A percentile compares a stretch with the other conserved stretches of the same genome.
Evolutionary conservation across 2,113 vertebrate species (phyloP).

Genomic region (Lates calcarifer): DNA sequence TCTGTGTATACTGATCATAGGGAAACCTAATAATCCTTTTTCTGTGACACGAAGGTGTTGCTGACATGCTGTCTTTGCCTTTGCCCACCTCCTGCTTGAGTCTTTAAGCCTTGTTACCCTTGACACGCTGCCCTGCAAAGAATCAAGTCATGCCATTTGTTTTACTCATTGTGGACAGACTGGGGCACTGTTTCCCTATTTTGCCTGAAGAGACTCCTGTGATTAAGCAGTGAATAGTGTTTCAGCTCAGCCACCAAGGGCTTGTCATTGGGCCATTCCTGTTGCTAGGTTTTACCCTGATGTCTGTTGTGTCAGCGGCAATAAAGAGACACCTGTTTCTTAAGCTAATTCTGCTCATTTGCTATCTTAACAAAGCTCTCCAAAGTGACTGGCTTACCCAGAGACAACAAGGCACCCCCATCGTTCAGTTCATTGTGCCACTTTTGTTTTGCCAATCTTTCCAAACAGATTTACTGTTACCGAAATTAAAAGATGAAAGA

Average conservation of each 20-base stretch:
- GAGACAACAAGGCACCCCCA: conserved; percentile 25
- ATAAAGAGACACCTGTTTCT: conserved; percentile 62
- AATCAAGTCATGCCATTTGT: conserved; percentile 4
- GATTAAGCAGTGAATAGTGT: conserved; percentile 19
- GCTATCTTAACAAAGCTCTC: conserved; percentile 34
- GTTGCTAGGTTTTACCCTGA: conserved; percentile 29
- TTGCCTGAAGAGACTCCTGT: neutral
- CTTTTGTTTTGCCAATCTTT: conserved; percentile 58
- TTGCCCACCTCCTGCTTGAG: conserved; percentile 55
- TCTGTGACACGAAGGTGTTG: conserved; percentile 65
- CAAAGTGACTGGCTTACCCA: conserved; percentile 27
- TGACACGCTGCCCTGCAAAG: conserved; percentile 52
- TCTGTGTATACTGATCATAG: conserved; percentile 55
- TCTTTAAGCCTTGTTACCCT: conserved; percentile 64
- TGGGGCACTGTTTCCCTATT: conserved; percentile 70
- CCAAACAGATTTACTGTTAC: conserved; percentile 37
- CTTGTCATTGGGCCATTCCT: conserved; percentile 11
- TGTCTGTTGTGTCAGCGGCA: conserved; percentile 36
- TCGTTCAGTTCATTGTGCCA: conserved; percentile 45
- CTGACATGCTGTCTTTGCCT: conserved; percentile 61
- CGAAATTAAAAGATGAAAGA: conserved; percentile 34
- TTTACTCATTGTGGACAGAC: conserved; percentile 50
- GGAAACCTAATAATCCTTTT: conserved; percentile 55
- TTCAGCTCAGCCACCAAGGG: neutral
- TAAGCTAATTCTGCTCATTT: conserved; percentile 54